Conservation (phyloP, 2,797 vertebrate genomes). For the Antrozous pallidus region DNA sequence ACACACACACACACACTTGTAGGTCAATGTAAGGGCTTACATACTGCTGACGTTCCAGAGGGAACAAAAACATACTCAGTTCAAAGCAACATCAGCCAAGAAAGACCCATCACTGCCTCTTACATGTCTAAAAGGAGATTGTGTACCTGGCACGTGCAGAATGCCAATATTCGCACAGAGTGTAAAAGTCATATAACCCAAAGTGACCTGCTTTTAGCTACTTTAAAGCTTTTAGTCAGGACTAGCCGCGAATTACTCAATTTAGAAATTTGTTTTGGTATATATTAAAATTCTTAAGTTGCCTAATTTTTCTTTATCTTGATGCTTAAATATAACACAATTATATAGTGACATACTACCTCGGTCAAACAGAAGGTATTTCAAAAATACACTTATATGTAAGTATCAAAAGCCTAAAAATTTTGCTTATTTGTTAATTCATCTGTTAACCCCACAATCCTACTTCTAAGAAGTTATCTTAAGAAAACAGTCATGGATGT, state of each 20-base stretch:
- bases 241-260: background rate
- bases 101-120: background rate
- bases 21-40: background rate
- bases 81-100: background rate
- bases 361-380: background rate
- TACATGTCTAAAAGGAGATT: background rate
- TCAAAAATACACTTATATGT: background rate
- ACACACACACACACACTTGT: background rate
- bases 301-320: constrained; percentile 10
- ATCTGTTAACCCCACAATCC: background rate
- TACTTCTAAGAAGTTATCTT: constrained; percentile 47
- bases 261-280: background rate
- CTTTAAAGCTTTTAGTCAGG: background rate
- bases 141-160: background rate
- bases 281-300: background rate
- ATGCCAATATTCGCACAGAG: background rate
- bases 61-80: background rate
- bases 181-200: background rate
- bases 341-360: background rate
- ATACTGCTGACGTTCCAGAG: background rate
- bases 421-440: background rate
- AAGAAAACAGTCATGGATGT: constrained; percentile 58
- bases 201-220: background rate
- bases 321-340: background rate
- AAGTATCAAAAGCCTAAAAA: background rate